A percentile compares a stretch with the other conserved stretches of the same genome.
phyloP scores from a whole-genome alignment of 2,888 invertebrate genomes.

The Lumbricus terrestris region DNA sequence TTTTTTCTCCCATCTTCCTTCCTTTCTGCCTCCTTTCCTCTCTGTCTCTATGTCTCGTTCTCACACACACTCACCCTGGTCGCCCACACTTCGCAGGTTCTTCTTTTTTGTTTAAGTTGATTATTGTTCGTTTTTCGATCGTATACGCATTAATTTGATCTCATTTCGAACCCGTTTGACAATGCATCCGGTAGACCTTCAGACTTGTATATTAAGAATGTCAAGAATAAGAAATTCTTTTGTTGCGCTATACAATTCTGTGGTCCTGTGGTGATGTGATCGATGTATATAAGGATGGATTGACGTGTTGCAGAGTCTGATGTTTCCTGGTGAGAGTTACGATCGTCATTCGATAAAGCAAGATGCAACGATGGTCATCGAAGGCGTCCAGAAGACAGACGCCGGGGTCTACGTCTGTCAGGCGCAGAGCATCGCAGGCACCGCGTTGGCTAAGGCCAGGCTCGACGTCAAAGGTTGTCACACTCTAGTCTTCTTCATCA shows the following conservation, averaged over 20 bases:
- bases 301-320: constrained; percentile 59
- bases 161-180: too few relatives aligned
- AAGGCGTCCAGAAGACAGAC: constrained; percentile 36
- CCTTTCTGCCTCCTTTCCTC: background rate
- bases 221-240: too few relatives aligned
- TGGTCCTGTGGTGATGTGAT: too few relatives aligned
- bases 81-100: too few relatives aligned
- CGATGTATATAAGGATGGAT: background rate
- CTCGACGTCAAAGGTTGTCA: constrained; percentile 50
- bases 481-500: background rate
- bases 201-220: too few relatives aligned
- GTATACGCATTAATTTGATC: too few relatives aligned
- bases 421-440: constrained; percentile 64
- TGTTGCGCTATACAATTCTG: too few relatives aligned
- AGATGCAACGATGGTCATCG: constrained; percentile 53
- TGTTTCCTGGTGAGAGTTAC: constrained; percentile 45
- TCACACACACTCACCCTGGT: too few relatives aligned
- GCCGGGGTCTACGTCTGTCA: constrained; percentile 41
- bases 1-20: background rate
- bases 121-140: too few relatives aligned
- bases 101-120: too few relatives aligned
- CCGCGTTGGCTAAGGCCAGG: constrained; percentile 48
- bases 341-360: constrained; percentile 84
- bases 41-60: too few relatives aligned
- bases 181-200: too few relatives aligned